A percentile compares a stretch with the other conserved stretches of the same genome.
Conservation (phyloP, 2,888 invertebrate species). For the Hymenopus coronatus region DNA sequence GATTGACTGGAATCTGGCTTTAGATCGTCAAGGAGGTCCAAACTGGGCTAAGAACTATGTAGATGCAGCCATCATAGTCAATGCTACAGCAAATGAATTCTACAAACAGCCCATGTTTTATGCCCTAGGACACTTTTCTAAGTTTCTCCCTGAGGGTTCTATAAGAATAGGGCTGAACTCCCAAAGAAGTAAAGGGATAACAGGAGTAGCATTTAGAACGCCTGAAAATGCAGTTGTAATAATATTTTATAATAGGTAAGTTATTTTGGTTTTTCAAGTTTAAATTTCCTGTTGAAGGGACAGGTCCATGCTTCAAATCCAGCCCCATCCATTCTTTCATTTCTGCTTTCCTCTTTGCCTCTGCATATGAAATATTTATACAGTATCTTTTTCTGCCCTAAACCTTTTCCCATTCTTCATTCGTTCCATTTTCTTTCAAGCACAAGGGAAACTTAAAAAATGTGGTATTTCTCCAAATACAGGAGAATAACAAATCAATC, state of each 20-base stretch:
- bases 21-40: conserved; percentile 52
- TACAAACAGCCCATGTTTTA: conserved; percentile 90
- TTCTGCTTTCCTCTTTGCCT: too few relatives aligned
- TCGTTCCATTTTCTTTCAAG: too few relatives aligned
- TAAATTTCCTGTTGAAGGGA: too few relatives aligned
- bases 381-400: too few relatives aligned
- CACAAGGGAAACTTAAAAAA: too few relatives aligned
- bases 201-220: conserved; percentile 16
- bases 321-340: too few relatives aligned
- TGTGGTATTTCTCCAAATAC: too few relatives aligned
- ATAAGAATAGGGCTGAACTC: conserved; percentile 42
- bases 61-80: conserved; percentile 58
- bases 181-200: not conserved
- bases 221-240: conserved; percentile 7
- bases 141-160: conserved; percentile 65
- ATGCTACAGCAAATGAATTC: conserved; percentile 63
- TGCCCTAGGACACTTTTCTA: conserved; percentile 75
- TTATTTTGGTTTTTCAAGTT: not conserved
- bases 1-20: conserved; percentile 56
- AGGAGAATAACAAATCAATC: too few relatives aligned
- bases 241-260: conserved; percentile 52
- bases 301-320: too few relatives aligned
- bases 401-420: too few relatives aligned
- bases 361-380: too few relatives aligned
- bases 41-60: conserved; percentile 54